Evolutionary conservation across 2,797 vertebrate genomes (phyloP).

Genomic region (Gallinago solitaria): DNA sequence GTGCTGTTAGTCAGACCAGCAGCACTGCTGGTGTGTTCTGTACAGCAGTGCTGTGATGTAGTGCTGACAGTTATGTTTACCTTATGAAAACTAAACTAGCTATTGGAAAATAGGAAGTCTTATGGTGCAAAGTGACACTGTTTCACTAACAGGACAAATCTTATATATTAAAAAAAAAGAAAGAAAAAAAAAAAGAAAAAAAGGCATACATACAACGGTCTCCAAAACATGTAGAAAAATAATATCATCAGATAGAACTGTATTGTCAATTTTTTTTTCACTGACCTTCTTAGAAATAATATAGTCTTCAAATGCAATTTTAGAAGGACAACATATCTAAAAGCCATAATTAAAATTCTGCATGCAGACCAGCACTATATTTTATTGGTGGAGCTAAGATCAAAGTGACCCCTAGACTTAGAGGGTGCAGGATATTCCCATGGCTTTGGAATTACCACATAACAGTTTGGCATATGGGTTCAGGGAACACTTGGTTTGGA

Average conservation of each 20-base stretch:
- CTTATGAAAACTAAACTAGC: constrained; percentile 31
- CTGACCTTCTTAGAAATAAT: neutral
- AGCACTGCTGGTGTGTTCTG: neutral
- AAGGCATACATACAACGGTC: neutral
- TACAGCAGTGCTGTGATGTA: constrained; percentile 1
- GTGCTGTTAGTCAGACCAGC: constrained; percentile 45
- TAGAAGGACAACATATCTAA: neutral
- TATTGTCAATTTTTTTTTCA: neutral
- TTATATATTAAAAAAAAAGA: neutral
- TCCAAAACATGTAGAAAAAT: neutral
- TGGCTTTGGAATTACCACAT: neutral
- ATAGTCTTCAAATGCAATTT: neutral
- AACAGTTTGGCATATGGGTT: neutral
- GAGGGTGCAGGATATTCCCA: neutral
- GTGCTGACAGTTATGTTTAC: neutral
- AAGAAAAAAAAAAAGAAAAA: neutral
- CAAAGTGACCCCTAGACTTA: neutral
- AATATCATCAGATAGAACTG: neutral
- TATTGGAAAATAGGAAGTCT: neutral
- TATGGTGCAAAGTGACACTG: neutral
- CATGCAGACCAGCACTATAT: neutral
- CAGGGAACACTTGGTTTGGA: neutral
- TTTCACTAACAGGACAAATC: neutral
- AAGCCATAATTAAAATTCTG: neutral
- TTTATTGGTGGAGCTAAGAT: neutral